Conservation (phyloP, 2,113 vertebrate species). For the Pelodiscus sinensis region DNA sequence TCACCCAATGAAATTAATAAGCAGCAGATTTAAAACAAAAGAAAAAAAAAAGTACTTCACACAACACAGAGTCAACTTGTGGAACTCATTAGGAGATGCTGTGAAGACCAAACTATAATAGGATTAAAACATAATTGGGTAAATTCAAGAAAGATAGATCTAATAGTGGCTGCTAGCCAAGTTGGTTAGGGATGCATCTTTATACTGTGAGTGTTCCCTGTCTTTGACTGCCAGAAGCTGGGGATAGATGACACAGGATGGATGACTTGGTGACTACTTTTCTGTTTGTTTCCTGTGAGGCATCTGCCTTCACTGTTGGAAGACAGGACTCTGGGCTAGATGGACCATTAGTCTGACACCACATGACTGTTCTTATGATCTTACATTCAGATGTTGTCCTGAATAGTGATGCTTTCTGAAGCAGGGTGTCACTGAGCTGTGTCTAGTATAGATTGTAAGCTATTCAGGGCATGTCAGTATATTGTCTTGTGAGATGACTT, state of each 20-base stretch:
- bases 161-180: not conserved
- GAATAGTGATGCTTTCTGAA: not conserved
- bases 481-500: not conserved
- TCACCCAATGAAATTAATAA: not conserved
- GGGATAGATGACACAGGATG: not conserved
- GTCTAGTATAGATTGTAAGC: not conserved
- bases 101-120: not conserved
- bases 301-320: not conserved
- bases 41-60: not conserved
- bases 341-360: not conserved
- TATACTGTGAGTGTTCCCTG: not conserved
- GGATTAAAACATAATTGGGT: not conserved
- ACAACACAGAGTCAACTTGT: not conserved
- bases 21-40: not conserved
- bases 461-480: rapidly evolving
- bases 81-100: not conserved
- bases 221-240: not conserved
- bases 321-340: not conserved
- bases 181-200: not conserved
- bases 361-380: not conserved
- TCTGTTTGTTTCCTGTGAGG: not conserved
- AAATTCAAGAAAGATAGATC: not conserved
- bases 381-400: not conserved
- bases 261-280: not conserved
- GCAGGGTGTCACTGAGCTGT: not conserved